Evolutionary conservation across 2,797 vertebrate species (phyloP).

Genomic region (Austrolebias charrua): DNA sequence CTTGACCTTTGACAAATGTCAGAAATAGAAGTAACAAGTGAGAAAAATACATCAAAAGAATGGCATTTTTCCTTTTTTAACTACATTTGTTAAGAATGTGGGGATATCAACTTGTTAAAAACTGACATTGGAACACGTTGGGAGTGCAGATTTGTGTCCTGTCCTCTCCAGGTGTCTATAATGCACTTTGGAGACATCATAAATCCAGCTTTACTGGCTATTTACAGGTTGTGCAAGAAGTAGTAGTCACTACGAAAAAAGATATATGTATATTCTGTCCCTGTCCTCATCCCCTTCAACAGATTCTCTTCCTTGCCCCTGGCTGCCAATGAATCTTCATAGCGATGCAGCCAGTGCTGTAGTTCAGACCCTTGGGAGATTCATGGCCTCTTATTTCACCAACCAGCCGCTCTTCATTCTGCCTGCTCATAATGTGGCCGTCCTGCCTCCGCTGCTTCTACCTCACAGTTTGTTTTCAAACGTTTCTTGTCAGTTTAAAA

Average conservation of each 20-base stretch:
- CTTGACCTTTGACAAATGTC: background rate
- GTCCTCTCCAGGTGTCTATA: background rate
- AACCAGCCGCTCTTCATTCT: conserved; percentile 85
- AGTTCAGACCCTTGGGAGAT: conserved; percentile 88
- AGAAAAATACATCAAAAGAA: too few relatives aligned
- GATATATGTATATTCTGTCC: background rate
- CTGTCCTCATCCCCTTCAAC: conserved; percentile 41
- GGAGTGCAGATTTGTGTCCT: background rate
- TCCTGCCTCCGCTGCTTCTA: conserved; percentile 86
- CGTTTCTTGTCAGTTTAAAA: conserved; percentile 1
- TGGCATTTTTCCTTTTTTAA: background rate
- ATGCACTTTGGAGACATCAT: background rate
- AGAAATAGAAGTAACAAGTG: background rate
- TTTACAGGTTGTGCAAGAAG: background rate
- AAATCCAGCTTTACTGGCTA: background rate
- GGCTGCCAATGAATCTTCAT: conserved; percentile 67
- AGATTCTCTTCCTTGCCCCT: conserved; percentile 56
- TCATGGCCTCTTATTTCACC: conserved; percentile 96
- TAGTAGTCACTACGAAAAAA: background rate
- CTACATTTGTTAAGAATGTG: background rate
- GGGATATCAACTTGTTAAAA: background rate
- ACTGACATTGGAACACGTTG: too few relatives aligned
- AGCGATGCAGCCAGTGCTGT: conserved; percentile 82
- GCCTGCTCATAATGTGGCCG: conserved; percentile 86
- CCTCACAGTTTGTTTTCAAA: conserved; percentile 77